A percentile compares a stretch with the other conserved stretches of the same genome.
phyloP scores from a whole-genome alignment of 2,113 vertebrate genomes.

The Ondatra zibethicus region DNA sequence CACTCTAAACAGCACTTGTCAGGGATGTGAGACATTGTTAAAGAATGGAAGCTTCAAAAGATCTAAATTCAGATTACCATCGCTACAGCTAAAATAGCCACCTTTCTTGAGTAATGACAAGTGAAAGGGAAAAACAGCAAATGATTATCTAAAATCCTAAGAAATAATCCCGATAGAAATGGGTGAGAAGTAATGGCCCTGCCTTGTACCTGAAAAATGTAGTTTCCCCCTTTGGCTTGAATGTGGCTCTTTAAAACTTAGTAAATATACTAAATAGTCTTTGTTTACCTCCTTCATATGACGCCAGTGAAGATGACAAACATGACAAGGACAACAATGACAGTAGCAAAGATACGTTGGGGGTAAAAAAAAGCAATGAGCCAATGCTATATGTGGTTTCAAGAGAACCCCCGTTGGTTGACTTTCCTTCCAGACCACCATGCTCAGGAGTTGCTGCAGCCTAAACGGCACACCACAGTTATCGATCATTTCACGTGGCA shows the following conservation, averaged over 20 bases:
- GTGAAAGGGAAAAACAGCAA: neutral
- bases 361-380: neutral
- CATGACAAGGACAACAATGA: too few species aligned
- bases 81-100: constrained; percentile 29
- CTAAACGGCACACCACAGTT: neutral
- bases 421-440: neutral
- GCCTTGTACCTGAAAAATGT: neutral
- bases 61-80: constrained; percentile 59
- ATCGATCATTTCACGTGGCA: neutral
- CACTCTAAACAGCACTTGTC: constrained; percentile 58
- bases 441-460: neutral
- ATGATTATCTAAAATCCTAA: neutral
- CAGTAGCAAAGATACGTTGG: neutral
- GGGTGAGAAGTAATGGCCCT: neutral
- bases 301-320: neutral
- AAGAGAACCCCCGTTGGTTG: neutral
- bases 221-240: constrained; percentile 2
- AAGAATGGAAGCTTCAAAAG: constrained; percentile 18
- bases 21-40: constrained; percentile 46
- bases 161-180: neutral
- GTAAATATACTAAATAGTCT: neutral
- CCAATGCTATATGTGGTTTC: neutral
- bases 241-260: neutral
- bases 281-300: neutral
- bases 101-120: neutral